Evolutionary conservation across 2,888 invertebrate genomes (phyloP).

Genomic region (Parascotia fuliginaria): DNA sequence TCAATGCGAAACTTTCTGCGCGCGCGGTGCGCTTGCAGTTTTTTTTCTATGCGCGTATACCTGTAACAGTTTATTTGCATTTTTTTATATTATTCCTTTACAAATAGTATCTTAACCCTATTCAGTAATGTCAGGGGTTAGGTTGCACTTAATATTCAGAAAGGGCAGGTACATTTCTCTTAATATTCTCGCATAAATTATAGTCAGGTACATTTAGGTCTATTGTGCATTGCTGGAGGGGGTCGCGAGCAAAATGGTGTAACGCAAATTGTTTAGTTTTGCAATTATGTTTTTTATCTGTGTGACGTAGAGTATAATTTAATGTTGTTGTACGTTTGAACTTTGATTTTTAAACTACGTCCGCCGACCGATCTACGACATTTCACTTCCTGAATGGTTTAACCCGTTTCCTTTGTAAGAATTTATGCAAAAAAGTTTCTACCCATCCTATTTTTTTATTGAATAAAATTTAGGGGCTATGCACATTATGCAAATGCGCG

Average conservation of each 20-base stretch:
- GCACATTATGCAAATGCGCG: conserved; percentile 86
- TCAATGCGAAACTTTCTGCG: conserved; percentile 64
- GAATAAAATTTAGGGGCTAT: conserved; percentile 85
- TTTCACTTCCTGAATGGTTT: conserved; percentile 83
- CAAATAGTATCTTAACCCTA: conserved; percentile 85
- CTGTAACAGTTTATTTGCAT: conserved; percentile 85
- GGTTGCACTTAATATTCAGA: conserved; percentile 86
- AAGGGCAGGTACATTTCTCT: conserved; percentile 86
- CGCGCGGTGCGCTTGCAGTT: conserved; percentile 62
- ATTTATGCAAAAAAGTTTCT: conserved; percentile 86
- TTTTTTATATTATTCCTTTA: conserved; percentile 83
- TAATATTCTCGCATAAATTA: conserved; percentile 87
- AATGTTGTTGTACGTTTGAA: conserved; percentile 33
- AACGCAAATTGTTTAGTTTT: conserved; percentile 44
- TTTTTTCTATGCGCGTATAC: conserved; percentile 71
- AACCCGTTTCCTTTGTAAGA: conserved; percentile 86
- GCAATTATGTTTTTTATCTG: conserved; percentile 55
- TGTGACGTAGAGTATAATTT: conserved; percentile 51
- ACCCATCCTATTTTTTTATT: conserved; percentile 87
- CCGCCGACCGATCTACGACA: conserved; percentile 73
- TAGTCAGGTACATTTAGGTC: conserved; percentile 85
- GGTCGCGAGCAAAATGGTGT: conserved; percentile 54
- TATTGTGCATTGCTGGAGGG: conserved; percentile 76
- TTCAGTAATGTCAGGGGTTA: conserved; percentile 86
- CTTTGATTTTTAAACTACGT: conserved; percentile 60